Evolutionary conservation across 2,888 invertebrate genomes (phyloP), one percentile per base, ranked within the genome.

Genomic region (Aquatica leii): DNA sequence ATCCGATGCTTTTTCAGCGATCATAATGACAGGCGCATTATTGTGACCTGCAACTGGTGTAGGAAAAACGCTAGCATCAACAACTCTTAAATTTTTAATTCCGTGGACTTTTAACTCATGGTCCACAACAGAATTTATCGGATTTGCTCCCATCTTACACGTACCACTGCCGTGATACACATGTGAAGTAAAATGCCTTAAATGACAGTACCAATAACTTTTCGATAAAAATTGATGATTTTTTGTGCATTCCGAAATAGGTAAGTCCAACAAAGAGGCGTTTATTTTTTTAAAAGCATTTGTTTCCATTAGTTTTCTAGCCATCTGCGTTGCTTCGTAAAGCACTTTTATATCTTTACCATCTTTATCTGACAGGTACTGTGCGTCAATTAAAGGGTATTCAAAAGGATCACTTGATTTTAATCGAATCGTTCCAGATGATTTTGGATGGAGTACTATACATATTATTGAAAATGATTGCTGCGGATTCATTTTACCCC

Each of bases 261-360:
- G 78, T 1, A 83, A 82, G 24, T 84, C 85, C 50, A 86, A 78
- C 2, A 88, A 71, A 14, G 77, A 81, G 0, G 89, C 82, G 0
- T 87, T 87, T 17, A 86, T 83, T 17, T 80, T 81, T 73, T 85
- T 84, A 77, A 91, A 87, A 0, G 88, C 84, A 1, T 84, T 82
- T 1, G 88, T 88, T 9, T 76, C 56, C 0, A 66, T 18, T 17
- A 76, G 57, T 1, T 67, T 61, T n/a, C 70, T 12, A 5, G 67
- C 51, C 15, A 64, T 60, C 6, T 86, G 81, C 4, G 90, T 84
- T 0, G 87, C 86, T n/a, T 85, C 82, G 0, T 89, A 82, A n/a
- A 90, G 80, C 1, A 86, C 87, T 15, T 85, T 83, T 1, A 87
- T 78, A 72, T 93, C 92, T 1, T 86, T 78, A 71, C 93, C 92